Evolutionary conservation across 2,888 invertebrate genomes (phyloP).

Genomic region (Electrophaes corylata): DNA sequence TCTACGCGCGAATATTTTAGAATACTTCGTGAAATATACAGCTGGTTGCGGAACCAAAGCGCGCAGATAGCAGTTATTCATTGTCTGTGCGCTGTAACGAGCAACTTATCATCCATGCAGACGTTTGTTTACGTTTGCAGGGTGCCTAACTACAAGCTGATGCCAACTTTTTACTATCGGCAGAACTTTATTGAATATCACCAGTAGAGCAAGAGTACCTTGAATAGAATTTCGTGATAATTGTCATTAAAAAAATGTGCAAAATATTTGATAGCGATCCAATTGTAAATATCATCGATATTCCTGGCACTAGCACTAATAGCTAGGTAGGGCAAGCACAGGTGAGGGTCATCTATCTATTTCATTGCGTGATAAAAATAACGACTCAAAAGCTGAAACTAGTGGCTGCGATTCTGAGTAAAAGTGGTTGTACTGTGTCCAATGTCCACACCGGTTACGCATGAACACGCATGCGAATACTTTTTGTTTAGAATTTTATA

Average conservation of each 20-base stretch:
- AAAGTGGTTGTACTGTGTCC: constrained; percentile 9
- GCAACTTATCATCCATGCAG: constrained; percentile 51
- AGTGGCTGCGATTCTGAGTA: constrained; percentile 7
- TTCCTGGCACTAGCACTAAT: background rate
- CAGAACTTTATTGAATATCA: constrained; percentile 10
- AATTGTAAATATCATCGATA: background rate
- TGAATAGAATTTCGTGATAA: background rate
- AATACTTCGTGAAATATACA: constrained; percentile 15
- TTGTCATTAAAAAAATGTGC: background rate
- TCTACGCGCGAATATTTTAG: constrained; percentile 14
- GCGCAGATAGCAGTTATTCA: constrained; percentile 42
- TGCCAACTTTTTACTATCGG: constrained; percentile 23
- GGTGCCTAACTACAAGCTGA: constrained; percentile 45
- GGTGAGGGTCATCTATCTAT: constrained; percentile 7
- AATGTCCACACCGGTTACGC: constrained; percentile 8
- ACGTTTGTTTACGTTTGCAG: constrained; percentile 70
- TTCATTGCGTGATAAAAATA: constrained; percentile 21
- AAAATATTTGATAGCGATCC: background rate
- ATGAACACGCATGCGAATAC: constrained; percentile 2
- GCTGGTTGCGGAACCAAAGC: constrained; percentile 13
- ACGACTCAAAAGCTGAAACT: constrained; percentile 12
- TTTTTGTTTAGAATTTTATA: background rate
- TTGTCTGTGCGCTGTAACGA: constrained; percentile 44
- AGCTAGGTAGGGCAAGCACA: background rate
- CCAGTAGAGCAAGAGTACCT: constrained; percentile 5